phyloP scores from a whole-genome alignment of 2,113 vertebrate genomes.

The Menura novaehollandiae region DNA sequence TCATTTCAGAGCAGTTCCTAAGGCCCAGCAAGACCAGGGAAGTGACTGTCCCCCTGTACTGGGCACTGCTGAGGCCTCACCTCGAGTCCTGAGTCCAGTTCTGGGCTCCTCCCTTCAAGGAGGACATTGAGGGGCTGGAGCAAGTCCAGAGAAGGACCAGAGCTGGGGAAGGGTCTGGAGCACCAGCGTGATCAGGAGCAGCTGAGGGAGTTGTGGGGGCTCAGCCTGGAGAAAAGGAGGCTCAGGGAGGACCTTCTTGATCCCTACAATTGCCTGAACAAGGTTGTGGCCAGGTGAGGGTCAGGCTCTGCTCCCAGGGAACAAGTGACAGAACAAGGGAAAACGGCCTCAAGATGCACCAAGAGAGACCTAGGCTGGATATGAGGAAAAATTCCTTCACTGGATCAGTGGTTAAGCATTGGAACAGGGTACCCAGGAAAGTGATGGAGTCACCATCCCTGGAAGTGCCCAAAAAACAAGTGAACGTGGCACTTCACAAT shows the following conservation, averaged over 20 bases:
- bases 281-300: background rate
- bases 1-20: background rate
- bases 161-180: background rate
- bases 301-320: background rate
- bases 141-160: background rate
- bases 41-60: rapidly evolving
- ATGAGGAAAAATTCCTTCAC: background rate
- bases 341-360: background rate
- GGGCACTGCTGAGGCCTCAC: background rate
- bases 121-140: background rate
- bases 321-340: background rate
- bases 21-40: background rate
- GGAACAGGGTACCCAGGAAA: background rate
- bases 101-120: background rate
- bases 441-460: background rate
- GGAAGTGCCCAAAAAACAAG: background rate
- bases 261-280: background rate
- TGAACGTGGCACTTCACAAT: background rate
- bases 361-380: background rate
- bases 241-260: background rate
- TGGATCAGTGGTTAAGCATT: background rate
- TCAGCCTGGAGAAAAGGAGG: background rate
- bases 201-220: background rate
- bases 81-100: background rate
- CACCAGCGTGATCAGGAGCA: background rate